These are phyloP conservation scores for Syngnathus floridae DNA, from an alignment of 2,113 vertebrate genomes.

Conservation along the genomic window DNA sequence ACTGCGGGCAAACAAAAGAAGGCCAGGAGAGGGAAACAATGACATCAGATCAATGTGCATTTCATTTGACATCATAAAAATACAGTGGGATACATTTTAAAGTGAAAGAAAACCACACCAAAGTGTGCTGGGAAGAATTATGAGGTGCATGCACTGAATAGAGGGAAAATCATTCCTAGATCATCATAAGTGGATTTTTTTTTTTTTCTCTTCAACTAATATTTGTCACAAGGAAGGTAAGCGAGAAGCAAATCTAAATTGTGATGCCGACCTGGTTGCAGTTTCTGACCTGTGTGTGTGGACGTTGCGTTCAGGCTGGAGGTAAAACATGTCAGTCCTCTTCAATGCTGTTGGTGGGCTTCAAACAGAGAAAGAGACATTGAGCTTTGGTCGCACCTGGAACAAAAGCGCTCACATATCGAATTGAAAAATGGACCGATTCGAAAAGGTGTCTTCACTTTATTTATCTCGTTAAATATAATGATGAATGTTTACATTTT, in stretches of 20 bases:
- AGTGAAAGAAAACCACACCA: not conserved
- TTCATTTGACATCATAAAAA: not conserved
- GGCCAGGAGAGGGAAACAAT: not conserved
- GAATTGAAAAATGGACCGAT: no score
- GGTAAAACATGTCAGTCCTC: slow-evolving; percentile 84
- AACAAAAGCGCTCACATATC: not conserved
- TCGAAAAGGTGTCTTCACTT: no score
- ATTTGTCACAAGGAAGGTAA: no score
- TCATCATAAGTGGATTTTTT: no score
- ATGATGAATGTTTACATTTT: not conserved
- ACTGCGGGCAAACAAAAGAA: slow-evolving; percentile 72
- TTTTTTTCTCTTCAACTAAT: no score
- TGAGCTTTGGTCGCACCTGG: no score
- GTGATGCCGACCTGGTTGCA: no score
- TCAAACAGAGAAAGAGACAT: slow-evolving; percentile 11
- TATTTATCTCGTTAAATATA: not conserved
- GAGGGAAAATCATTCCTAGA: no score
- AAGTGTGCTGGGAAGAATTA: not conserved
- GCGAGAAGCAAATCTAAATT: no score
- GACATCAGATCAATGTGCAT: not conserved
- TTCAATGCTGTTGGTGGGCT: slow-evolving; percentile 88
- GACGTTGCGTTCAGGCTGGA: slow-evolving; percentile 78
- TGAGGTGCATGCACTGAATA: no score
- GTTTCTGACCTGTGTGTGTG: slow-evolving; percentile 53
- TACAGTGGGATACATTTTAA: not conserved